phyloP scores from a whole-genome alignment of 2,888 invertebrate species.

The Margaritifera margaritifera region DNA sequence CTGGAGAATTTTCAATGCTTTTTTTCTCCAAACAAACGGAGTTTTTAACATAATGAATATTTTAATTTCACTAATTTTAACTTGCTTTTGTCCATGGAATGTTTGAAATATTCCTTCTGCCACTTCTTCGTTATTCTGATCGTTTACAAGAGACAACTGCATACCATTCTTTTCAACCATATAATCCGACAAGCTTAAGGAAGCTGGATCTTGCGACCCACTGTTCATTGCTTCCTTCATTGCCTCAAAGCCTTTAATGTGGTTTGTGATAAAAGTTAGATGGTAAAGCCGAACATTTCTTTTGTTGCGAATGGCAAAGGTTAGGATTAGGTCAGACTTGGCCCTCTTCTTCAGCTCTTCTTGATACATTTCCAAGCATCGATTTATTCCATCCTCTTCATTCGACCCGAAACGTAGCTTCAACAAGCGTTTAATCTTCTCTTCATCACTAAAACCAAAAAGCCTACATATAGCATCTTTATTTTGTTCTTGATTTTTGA shows the following conservation, averaged over 20 bases:
- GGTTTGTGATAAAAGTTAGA: constrained; percentile 8
- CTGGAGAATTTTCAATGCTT: neutral
- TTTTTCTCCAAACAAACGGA: neutral
- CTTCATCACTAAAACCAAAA: neutral
- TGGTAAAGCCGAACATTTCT: constrained; percentile 8
- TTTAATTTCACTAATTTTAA: neutral
- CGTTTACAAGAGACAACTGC: constrained; percentile 4
- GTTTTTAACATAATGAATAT: constrained; percentile 5
- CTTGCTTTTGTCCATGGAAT: constrained; percentile 2
- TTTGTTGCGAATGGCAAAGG: constrained; percentile 8
- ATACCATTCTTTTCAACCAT: neutral
- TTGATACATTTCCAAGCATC: too few relatives aligned
- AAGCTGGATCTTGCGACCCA: constrained; percentile 3
- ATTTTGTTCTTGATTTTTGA: neutral
- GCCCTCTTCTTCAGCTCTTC: neutral
- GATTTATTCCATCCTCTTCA: too few relatives aligned
- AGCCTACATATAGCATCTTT: neutral
- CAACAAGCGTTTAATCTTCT: too few relatives aligned
- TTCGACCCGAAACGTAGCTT: too few relatives aligned
- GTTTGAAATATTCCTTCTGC: constrained; percentile 10
- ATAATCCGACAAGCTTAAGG: constrained; percentile 12
- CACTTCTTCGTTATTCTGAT: neutral
- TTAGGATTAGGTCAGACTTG: neutral
- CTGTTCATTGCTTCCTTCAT: constrained; percentile 18
- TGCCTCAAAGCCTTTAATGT: constrained; percentile 4